Base-by-base conservation (phyloP, 64 coral and sea anemone genomes). In the Astreopora myriophthalma region DNA sequence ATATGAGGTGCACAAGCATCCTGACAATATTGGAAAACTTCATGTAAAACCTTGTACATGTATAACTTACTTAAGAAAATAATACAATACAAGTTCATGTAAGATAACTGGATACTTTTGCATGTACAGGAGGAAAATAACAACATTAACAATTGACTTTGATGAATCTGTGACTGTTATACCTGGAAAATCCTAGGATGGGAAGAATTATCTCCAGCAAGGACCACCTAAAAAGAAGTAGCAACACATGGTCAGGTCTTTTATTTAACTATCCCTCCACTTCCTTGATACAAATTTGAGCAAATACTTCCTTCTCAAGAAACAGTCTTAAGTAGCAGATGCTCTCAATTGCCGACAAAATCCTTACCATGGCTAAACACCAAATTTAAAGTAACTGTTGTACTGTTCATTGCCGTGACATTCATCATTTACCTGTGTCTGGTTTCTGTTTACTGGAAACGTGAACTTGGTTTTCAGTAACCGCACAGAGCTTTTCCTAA, bases 1-100 rank as follows among this genome's bases (percentile, higher is more conserved):
- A 92, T 58, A 77, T 92, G 90, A 5, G 69, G 17, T 13, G 90
- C 67, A 68, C 90, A 86, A 16, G 90, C 69, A 63, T 86, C 71
- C 87, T 89, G 23, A 8, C 55, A 74, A 52, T 16, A 16, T 16
- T 8, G 51, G 29, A 27, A 72, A 52, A 33, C 10, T 11, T 25
- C 5, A 48, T 76, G 2, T 8, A 28, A 34, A 34, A 34, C 1
- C 6, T 17, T 58, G 3, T 58, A 58, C 11, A n/a, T 46, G 42
- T n/a, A n/a, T n/a, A n/a, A n/a, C n/a, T n/a, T n/a, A n/a, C n/a
- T n/a, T n/a, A n/a, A n/a, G n/a, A n/a, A n/a, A n/a, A n/a, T n/a
- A n/a, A n/a, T n/a, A n/a, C n/a, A n/a, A n/a, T n/a, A n/a, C n/a
- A n/a, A n/a, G n/a, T n/a, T n/a, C n/a, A n/a, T n/a, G n/a, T n/a